phyloP scores from a whole-genome alignment of 2,888 invertebrate species.

The Ligdia adustata region DNA sequence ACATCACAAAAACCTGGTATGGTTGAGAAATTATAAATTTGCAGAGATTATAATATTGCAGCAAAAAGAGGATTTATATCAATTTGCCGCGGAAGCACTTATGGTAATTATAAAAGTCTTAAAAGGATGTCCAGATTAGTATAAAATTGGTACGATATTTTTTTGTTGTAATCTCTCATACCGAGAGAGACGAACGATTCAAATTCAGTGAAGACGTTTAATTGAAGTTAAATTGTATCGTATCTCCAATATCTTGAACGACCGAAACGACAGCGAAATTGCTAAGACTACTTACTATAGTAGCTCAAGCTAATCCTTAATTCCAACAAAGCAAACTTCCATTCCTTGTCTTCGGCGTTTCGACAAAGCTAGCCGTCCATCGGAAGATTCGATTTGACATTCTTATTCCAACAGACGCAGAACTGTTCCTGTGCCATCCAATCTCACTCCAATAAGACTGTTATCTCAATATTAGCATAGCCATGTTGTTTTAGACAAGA shows the following conservation, averaged over 20 bases:
- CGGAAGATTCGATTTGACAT: slow-evolving; percentile 22
- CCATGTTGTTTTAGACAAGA: slow-evolving; percentile 7
- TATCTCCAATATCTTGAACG: neutral
- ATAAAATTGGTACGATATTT: no score
- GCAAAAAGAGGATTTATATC: no score
- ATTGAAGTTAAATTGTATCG: neutral
- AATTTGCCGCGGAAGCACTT: no score
- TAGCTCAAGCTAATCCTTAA: slow-evolving; percentile 22
- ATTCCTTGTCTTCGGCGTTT: slow-evolving; percentile 5
- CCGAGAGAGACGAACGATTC: no score
- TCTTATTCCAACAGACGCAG: slow-evolving; percentile 22
- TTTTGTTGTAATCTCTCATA: no score
- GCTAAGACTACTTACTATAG: neutral
- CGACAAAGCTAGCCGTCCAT: slow-evolving; percentile 8
- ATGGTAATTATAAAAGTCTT: no score
- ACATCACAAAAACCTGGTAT: slow-evolving; percentile 41
- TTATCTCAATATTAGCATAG: slow-evolving; percentile 17
- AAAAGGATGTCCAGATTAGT: no score
- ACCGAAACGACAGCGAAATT: neutral
- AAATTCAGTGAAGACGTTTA: no score
- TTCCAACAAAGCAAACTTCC: slow-evolving; percentile 25
- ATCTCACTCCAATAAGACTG: slow-evolving; percentile 14
- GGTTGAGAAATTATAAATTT: no score
- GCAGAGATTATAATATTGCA: no score
- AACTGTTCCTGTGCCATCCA: slow-evolving; percentile 11